Evolutionary conservation across 2,113 vertebrate genomes (phyloP).

Genomic region (Gracilinanus agilis): DNA sequence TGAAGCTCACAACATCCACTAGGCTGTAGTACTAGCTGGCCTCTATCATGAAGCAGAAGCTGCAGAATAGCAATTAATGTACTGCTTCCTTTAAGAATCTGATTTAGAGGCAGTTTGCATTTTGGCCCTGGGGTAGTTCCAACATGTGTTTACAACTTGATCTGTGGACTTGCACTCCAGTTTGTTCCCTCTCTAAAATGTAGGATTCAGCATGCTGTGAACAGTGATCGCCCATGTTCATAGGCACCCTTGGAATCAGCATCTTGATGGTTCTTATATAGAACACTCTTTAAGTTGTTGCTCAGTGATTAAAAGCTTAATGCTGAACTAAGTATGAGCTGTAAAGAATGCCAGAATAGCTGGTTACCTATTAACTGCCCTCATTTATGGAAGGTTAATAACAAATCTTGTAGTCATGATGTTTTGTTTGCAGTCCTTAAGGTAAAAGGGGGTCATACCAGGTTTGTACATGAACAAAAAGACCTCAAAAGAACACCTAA

Average conservation of each 20-base stretch:
- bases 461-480: conserved; percentile 40
- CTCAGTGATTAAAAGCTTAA: conserved; percentile 62
- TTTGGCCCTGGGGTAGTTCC: not conserved
- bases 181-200: conserved; percentile 5
- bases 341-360: conserved; percentile 21
- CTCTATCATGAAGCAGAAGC: not conserved
- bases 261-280: conserved; percentile 29
- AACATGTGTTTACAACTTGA: not conserved
- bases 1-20: not conserved
- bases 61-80: not conserved
- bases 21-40: not conserved
- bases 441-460: conserved; percentile 46
- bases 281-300: conserved; percentile 41
- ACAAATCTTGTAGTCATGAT: conserved; percentile 48
- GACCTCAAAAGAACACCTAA: conserved; percentile 26
- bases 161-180: not conserved
- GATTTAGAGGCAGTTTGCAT: not conserved
- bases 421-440: conserved; percentile 50
- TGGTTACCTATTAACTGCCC: conserved; percentile 66
- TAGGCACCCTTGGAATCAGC: conserved; percentile 15
- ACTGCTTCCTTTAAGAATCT: not conserved
- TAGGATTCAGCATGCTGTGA: not conserved
- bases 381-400: conserved; percentile 67
- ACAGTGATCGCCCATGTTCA: not conserved
- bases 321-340: conserved; percentile 52